Evolutionary conservation across 2,113 vertebrate genomes (phyloP), one percentile per base, ranked within the genome.

Genomic region (Isichthys henryi): DNA sequence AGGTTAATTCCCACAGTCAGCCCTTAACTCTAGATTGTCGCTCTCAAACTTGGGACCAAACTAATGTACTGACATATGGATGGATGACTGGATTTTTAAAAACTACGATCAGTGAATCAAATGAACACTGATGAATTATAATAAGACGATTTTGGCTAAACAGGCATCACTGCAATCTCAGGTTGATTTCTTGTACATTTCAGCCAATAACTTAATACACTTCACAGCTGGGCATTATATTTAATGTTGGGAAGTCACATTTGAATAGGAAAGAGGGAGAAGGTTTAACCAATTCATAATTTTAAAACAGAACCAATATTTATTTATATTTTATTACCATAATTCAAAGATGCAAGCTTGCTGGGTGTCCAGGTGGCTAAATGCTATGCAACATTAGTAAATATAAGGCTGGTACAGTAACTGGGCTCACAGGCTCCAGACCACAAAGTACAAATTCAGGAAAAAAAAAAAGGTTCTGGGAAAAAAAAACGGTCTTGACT

Each of bases 1-100:
- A 88, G 93, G 96, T 96, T 96, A 96, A 96, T 95, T 95, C 94
- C 94, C 93, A 93, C 94, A 93, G 91, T 80, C 27, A 90, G 23
- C 90, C 77, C 48, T 90, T 91, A 95, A 83, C 91, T 89, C 91
- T 7, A 90, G 58, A 90, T 88, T 89, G 39, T 39, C 39, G 1
- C 39, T 39, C 39, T 39, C 39, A 39, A 39, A 39, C 39, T 39
- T 39, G 39, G 39, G 39, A 39, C 39, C 39, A 39, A 50, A 62
- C 21, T 23, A 84, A 23, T 43, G 1, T 31, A 70, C 80, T 48
- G 1, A 84, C 35, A 84, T 48, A 83, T 80, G 15, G 74, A 43
- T 80, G 35, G 74, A 80, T 80, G 35, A 80, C 5, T 35, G 82
- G 45, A 45, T 43, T 46, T n/a, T 15, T 9, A 58, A 70, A 31